Base-by-base conservation (phyloP, 1,140 invertebrate species). In the Zelostemma sp. region DNA sequence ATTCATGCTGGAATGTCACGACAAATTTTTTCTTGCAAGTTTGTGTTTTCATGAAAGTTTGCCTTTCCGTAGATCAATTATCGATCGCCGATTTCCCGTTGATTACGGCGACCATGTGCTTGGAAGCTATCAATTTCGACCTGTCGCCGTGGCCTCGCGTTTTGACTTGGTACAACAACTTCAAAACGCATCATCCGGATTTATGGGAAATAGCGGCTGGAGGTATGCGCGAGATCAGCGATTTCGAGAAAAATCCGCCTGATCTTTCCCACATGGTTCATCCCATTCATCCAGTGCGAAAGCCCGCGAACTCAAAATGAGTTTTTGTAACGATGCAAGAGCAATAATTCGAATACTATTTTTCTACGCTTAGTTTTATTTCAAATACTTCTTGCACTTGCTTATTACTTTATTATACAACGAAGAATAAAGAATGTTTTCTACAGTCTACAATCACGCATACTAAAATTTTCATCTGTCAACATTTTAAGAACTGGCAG, bases 51-150 rank as follows among this genome's bases (percentile, higher is more conserved):
- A 18, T 8, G 38, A 33, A 3, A 25, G 51, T 25, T 25, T 25
- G 8, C 8, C 21, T 25, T 47, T 49, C 79, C 67, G 19, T 79
- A 77, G 88, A 92, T 72, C 80, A 89, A 62, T 55, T 93, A 14
- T 93, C 91, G 1, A 93, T 93, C 62, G 92, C 91, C 1, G 92
- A 93, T 76, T 91, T 93, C 69, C 89, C 87, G 5, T 78, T 93
- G 1, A 79, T 91, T 31, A 90, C 91, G 12, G 87, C 90, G 1
- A 92, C 89, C 0, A 88, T 92, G 84, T 91, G 90, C 49, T 79
- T 93, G 28, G 91, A 93, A 81, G 91, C 88, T 0, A 91, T 93
- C 14, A 79, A 86, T 35, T 92, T 92, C 73, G 89, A 92, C 28
- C 18, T 82, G 6, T 28, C 77, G 84, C 88, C 55, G 17, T 87